These are phyloP conservation scores for Momotus momota DNA, from an alignment of 2,797 vertebrate genomes.

Conservation along the genomic window DNA sequence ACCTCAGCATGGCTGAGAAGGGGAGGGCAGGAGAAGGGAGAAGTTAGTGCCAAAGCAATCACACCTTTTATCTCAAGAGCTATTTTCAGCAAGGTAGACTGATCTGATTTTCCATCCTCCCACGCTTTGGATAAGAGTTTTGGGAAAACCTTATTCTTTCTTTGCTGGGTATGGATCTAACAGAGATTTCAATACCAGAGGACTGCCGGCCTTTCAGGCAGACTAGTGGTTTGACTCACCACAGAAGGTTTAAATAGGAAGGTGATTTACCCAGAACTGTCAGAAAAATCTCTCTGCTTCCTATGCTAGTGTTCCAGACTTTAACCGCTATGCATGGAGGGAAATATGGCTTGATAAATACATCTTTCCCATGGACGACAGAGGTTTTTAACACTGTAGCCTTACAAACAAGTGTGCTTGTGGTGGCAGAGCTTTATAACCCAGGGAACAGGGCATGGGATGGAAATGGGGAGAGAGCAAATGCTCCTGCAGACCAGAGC, in stretches of 20 bases:
- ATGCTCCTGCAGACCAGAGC: background rate
- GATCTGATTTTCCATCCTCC: conserved; percentile 47
- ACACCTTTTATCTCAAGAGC: conserved; percentile 22
- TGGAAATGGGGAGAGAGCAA: background rate
- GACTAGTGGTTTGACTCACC: background rate
- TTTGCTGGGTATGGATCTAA: background rate
- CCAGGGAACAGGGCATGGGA: background rate
- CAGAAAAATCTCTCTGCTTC: background rate
- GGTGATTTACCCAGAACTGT: background rate
- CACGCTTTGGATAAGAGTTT: background rate
- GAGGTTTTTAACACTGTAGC: background rate
- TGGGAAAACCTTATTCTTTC: background rate
- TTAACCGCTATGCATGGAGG: background rate
- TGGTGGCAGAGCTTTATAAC: background rate
- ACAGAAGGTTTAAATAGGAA: background rate
- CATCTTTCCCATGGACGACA: background rate
- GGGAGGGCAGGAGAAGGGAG: background rate
- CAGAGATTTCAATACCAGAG: background rate
- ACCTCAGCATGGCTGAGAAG: background rate
- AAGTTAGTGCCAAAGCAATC: conserved; percentile 16
- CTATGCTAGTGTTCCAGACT: background rate
- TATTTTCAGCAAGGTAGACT: conserved; percentile 36
- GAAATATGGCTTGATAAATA: background rate
- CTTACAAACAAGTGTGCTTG: background rate
- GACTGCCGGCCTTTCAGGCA: background rate